Evolutionary conservation across 1,140 invertebrate species (phyloP), one percentile per base, ranked within the genome.

Genomic region (Brachionus calyciflorus): DNA sequence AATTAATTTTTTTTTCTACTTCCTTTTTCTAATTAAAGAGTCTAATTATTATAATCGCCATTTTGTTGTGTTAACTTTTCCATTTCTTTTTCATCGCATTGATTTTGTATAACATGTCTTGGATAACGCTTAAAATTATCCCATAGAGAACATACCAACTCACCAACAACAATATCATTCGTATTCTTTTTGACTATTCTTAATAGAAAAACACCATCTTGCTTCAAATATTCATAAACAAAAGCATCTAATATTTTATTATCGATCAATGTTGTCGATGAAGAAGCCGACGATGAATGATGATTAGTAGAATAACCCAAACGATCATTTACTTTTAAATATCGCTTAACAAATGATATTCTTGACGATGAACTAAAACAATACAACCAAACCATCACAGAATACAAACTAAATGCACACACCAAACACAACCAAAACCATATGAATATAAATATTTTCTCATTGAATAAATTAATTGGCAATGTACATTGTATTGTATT

Each of bases 131-230:
- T 70, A 70, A 49, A 75, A 14, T 75, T 53, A 19, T 75, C 70
- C 86, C 86, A 87, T 30, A 87, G 78, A 63, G 85, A 84, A 37
- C 85, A 82, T 57, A 87, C 82, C 53, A 87, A 78, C 80, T 87
- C 87, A 7, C 85, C 86, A 26, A 86, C 86, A 70, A 87, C 81
- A 30, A 87, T 86, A 78, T 87, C 85, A 76, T 86, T 86, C 65
- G 87, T 85, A 80, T 87, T 87, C 77, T 86, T 86, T 28, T 85
- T 85, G 37, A 87, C 85, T 19, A 87, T 81, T 40, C 86, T 80
- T 19, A 87, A 80, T 9, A 86, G 82, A 78, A 87, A 86, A 30
- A 87, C 85, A n/a, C 87, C 87, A 79, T 87, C 87, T 57, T 84
- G 85, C 17, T 86, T 83, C n/a, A 87, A 80, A 79, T 86, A 87